Percentiles rank a stretch among this genome's conserved stretches.
Conservation (phyloP, 92 coral and sea anemone species). For the Epizoanthus ramosus region DNA sequence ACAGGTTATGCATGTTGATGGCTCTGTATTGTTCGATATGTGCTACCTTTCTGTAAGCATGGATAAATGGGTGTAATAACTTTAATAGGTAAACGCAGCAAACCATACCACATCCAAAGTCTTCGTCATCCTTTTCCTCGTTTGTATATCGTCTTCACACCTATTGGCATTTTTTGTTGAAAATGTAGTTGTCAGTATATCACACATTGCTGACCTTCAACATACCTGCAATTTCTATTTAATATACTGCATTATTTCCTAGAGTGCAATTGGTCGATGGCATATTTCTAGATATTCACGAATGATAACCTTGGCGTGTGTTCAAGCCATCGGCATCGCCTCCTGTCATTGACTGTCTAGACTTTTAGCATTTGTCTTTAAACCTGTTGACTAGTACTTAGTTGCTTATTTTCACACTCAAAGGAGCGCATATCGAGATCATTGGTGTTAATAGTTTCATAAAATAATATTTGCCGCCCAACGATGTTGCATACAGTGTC, state of each 20-base stretch:
- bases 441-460: not conserved
- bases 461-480: not conserved
- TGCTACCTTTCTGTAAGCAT: too few relatives aligned
- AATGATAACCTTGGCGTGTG: not conserved
- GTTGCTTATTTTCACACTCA: not conserved
- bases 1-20: too few relatives aligned
- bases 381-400: constrained; percentile 8
- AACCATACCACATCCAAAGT: too few relatives aligned
- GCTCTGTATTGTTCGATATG: too few relatives aligned
- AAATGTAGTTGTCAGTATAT: not conserved
- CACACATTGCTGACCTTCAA: constrained; percentile 3
- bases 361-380: not conserved
- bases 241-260: not conserved
- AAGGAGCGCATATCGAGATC: not conserved
- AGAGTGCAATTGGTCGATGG: not conserved
- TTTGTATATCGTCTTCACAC: too few relatives aligned
- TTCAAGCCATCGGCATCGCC: not conserved
- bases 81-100: too few relatives aligned
- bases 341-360: not conserved
- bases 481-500: not conserved
- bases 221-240: not conserved
- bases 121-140: too few relatives aligned
- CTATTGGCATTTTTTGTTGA: not conserved
- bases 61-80: too few relatives aligned
- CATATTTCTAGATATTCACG: not conserved